Conservation (phyloP, 2,888 invertebrate species). For the Danaus chrysippus region DNA sequence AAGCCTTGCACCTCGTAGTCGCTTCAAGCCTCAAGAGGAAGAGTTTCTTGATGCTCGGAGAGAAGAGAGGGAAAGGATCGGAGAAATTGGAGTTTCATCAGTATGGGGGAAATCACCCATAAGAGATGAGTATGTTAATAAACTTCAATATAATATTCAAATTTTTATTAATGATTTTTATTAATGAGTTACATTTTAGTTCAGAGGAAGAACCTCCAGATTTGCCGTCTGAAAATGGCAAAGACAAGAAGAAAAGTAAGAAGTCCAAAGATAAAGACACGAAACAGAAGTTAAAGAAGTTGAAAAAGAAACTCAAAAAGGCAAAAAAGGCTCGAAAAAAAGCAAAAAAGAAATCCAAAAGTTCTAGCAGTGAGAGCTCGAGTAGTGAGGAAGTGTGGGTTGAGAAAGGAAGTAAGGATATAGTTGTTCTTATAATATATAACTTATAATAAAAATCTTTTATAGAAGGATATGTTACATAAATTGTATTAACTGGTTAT, state of each 20-base stretch:
- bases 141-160: background rate
- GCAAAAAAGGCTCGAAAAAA: slow-evolving; percentile 77
- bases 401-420: slow-evolving; percentile 79
- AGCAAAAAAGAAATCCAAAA: slow-evolving; percentile 65
- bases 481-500: too few relatives aligned
- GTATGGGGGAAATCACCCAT: slow-evolving; percentile 89
- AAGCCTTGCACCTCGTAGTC: slow-evolving; percentile 37
- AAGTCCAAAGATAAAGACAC: slow-evolving; percentile 68
- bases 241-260: slow-evolving; percentile 72
- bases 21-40: slow-evolving; percentile 52
- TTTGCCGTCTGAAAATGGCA: slow-evolving; percentile 48
- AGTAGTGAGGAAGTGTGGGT: slow-evolving; percentile 81
- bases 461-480: too few relatives aligned
- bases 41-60: slow-evolving; percentile 83
- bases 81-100: slow-evolving; percentile 82
- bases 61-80: slow-evolving; percentile 86
- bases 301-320: slow-evolving; percentile 74
- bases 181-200: slow-evolving; percentile 39
- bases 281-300: slow-evolving; percentile 77
- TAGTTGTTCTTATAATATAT: background rate
- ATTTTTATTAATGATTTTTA: background rate
- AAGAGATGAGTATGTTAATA: slow-evolving; percentile 80
- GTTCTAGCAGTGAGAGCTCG: slow-evolving; percentile 60
- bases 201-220: slow-evolving; percentile 69
- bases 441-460: too few relatives aligned